phyloP scores from a whole-genome alignment of 2,888 invertebrate genomes.

The Oligia fasciuncula region DNA sequence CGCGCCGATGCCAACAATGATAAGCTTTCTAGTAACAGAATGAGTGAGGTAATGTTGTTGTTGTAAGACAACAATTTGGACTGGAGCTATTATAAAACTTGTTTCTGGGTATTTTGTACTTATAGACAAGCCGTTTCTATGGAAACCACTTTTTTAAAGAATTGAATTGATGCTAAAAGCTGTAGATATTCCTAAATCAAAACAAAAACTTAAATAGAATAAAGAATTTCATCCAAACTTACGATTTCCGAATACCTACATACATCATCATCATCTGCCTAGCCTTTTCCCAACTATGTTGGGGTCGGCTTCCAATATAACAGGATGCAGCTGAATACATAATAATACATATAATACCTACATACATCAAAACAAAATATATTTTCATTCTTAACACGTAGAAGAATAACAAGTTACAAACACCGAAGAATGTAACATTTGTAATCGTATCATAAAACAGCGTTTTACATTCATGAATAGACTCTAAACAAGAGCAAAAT shows the following conservation, averaged over 20 bases:
- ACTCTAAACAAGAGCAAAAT: conserved; percentile 4
- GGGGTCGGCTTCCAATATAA: too few relatives aligned
- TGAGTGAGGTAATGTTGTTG: conserved; percentile 75
- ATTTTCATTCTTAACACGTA: conserved; percentile 19
- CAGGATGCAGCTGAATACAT: too few relatives aligned
- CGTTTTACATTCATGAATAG: background rate
- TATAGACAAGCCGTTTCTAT: background rate
- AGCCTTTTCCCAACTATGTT: too few relatives aligned
- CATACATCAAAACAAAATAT: background rate
- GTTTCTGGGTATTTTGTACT: conserved; percentile 23
- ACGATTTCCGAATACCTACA: background rate
- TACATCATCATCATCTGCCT: too few relatives aligned
- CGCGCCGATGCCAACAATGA: conserved; percentile 80
- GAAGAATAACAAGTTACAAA: background rate
- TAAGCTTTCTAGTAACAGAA: conserved; percentile 83
- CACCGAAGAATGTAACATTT: conserved; percentile 15
- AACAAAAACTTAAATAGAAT: background rate
- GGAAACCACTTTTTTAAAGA: background rate
- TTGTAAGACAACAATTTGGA: conserved; percentile 66
- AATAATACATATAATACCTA: too few relatives aligned
- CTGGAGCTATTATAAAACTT: conserved; percentile 42
- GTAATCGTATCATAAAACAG: background rate
- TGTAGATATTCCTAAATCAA: background rate
- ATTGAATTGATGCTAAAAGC: background rate
- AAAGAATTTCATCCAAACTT: background rate